Evolutionary conservation across 1,140 invertebrate species (phyloP), one percentile per base, ranked within the genome.

Genomic region (Sminthurides bifidus): DNA sequence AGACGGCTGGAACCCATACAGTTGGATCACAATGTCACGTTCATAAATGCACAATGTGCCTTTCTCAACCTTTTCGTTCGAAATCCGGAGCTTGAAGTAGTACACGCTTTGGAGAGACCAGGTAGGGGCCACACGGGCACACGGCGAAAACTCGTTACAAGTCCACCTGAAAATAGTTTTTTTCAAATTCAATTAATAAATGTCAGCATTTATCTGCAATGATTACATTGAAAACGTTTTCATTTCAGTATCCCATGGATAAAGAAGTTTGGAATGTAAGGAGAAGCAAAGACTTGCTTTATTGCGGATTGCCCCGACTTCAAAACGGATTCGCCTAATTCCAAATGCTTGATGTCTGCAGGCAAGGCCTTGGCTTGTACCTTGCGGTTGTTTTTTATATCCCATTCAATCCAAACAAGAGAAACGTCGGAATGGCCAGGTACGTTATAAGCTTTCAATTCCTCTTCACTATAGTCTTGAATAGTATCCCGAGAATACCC

Each of bases 1-100:
- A n/a, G 45, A 29, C 1, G 60, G 60, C 0, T 19, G 29, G 33
- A 59, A 49, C 21, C 60, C 60, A 54, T 62, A 62, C 3, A 62
- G 19, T 15, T 58, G 54, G 4, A 62, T 49, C 10, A 55, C 51
- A 38, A 62, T 44, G 24, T 56, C 54, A 3, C 29, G 26, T 30
- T 62, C 56, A 27, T 56, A 45, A 0, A 62, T 41, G 23, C 60
- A 62, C 1, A 61, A 21, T 2, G 59, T 61, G 15, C 26, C 19
- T 0, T 46, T 40, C 15, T 61, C 59, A 4, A 61, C n/a, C n/a
- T n/a, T n/a, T n/a, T 19, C 15, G 27, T 62, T 62, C 4, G 52
- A 46, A 49, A 62, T 33, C 15, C 21, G 8, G 4, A 62, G 24
- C 31, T 48, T 51, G 24, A 62, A 62, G 49, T 57, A 62, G 43